phyloP scores from a whole-genome alignment of 2,888 invertebrate genomes.

The Neelides folsomi region DNA sequence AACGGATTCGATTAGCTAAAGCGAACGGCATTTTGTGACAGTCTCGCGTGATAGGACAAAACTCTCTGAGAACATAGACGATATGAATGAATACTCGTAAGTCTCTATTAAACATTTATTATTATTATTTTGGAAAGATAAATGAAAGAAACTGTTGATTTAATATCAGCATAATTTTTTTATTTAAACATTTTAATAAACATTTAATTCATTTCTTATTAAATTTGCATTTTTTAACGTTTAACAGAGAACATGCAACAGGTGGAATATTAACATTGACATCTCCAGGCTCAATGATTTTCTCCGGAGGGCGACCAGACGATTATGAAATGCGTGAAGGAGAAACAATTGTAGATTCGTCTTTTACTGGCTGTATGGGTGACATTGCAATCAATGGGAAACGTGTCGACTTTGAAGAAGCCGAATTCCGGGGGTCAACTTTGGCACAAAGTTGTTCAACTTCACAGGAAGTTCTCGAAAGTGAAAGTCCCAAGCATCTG shows the following conservation, averaged over 20 bases:
- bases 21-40: conserved; percentile 86
- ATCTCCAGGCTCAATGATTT: conserved; percentile 20
- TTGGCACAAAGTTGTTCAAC: conserved; percentile 21
- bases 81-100: conserved; percentile 56
- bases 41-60: conserved; percentile 58
- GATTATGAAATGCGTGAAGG: conserved; percentile 15
- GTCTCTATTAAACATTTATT: too few relatives aligned
- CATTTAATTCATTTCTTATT: too few relatives aligned
- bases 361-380: conserved; percentile 80
- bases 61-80: conserved; percentile 70
- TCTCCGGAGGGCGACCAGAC: conserved; percentile 24
- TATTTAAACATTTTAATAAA: too few relatives aligned
- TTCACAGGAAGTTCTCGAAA: conserved; percentile 12
- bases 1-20: conserved; percentile 61
- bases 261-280: conserved; percentile 17
- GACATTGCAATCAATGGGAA: conserved; percentile 79
- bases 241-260: conserved; percentile 16
- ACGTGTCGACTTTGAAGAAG: conserved; percentile 51
- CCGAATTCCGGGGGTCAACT: conserved; percentile 10
- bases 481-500: conserved; percentile 1
- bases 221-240: too few relatives aligned
- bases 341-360: conserved; percentile 35
- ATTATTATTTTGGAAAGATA: too few relatives aligned
- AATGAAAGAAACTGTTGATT: too few relatives aligned
- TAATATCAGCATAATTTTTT: too few relatives aligned